These are phyloP conservation scores for Columba janthina DNA, from an alignment of 2,113 vertebrate species.

Conservation along the genomic window DNA sequence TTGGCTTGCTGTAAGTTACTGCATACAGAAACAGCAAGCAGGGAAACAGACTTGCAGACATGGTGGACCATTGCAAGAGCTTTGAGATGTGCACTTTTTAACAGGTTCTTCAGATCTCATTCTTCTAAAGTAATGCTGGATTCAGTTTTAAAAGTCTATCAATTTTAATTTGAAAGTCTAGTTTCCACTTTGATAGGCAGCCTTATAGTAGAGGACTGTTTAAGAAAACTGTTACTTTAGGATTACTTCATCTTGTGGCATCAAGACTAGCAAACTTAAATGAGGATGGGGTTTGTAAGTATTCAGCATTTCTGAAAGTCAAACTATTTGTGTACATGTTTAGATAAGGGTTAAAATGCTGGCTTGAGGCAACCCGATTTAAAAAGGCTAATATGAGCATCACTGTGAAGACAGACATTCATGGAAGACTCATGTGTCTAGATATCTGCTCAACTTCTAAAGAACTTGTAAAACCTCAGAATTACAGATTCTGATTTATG, in stretches of 20 bases:
- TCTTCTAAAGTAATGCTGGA: not conserved
- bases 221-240: conserved; percentile 24
- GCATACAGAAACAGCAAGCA: not conserved
- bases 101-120: not conserved
- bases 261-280: not conserved
- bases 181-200: conserved; percentile 4
- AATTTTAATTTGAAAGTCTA: conserved; percentile 8
- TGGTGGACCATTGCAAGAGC: not conserved
- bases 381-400: not conserved
- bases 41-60: not conserved
- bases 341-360: not conserved
- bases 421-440: not conserved
- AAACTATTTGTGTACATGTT: not conserved
- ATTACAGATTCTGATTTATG: not conserved
- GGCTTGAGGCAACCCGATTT: not conserved
- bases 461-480: not conserved
- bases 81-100: not conserved
- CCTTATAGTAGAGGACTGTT: not conserved
- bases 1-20: not conserved
- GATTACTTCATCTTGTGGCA: not conserved
- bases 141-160: not conserved
- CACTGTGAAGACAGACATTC: not conserved
- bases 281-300: not conserved
- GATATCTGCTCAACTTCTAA: not conserved
- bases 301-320: not conserved